Evolutionary conservation across 2,113 vertebrate species (phyloP).

Genomic region (Rhinolophus sinicus): DNA sequence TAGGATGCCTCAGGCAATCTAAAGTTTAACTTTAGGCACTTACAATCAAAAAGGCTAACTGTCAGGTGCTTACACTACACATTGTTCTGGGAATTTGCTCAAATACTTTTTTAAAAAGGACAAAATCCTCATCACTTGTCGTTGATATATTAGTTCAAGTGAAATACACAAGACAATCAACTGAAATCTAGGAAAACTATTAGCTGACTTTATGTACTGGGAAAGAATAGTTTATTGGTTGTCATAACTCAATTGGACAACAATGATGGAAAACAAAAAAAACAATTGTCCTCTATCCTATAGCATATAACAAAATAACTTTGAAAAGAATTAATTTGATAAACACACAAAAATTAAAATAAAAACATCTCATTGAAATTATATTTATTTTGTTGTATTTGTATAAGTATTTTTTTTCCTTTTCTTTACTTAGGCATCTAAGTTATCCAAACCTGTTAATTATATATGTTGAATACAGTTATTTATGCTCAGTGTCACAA

Average conservation of each 20-base stretch:
- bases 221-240: not conserved
- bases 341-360: not conserved
- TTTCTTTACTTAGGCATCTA: not conserved
- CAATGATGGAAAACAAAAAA: not conserved
- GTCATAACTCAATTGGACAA: not conserved
- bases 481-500: not conserved
- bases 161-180: not conserved
- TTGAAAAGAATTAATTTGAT: not conserved
- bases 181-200: not conserved
- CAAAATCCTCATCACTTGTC: not conserved
- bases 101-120: not conserved
- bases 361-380: not conserved
- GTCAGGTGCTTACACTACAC: not conserved
- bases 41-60: not conserved
- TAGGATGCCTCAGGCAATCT: not conserved
- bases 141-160: not conserved
- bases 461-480: not conserved
- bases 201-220: not conserved
- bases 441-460: not conserved
- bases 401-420: not conserved
- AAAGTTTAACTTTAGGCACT: not conserved
- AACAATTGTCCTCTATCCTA: not conserved
- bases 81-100: not conserved
- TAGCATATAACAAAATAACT: not conserved
- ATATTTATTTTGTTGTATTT: not conserved